phyloP scores from a whole-genome alignment of 1,140 invertebrate genomes.

The Eubasilissa regina region DNA sequence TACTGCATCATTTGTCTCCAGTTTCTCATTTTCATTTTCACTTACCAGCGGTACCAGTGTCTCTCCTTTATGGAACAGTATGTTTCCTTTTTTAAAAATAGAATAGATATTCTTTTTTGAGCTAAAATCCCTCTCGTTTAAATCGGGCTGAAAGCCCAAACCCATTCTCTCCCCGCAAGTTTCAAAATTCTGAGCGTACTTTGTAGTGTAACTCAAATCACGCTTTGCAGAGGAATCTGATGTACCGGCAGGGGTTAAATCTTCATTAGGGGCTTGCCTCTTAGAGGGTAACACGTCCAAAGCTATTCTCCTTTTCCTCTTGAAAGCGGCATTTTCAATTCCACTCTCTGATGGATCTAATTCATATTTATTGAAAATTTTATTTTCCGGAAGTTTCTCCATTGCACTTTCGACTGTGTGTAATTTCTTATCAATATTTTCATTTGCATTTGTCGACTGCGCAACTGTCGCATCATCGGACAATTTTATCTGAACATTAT shows the following conservation, averaged over 20 bases:
- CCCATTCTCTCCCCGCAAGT: slow-evolving; percentile 50
- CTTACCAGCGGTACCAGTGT: slow-evolving; percentile 6
- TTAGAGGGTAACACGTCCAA: slow-evolving; percentile 52
- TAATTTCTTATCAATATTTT: slow-evolving; percentile 26
- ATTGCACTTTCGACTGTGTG: background rate
- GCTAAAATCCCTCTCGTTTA: slow-evolving; percentile 34
- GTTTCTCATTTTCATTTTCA: slow-evolving; percentile 23
- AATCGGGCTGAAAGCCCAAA: slow-evolving; percentile 48
- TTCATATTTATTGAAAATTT: slow-evolving; percentile 54
- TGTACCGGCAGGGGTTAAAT: background rate
- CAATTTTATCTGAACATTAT: background rate
- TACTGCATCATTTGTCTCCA: slow-evolving; percentile 17
- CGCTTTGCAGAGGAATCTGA: slow-evolving; percentile 17
- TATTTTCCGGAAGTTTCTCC: slow-evolving; percentile 32
- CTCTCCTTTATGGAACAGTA: slow-evolving; percentile 50
- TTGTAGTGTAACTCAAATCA: slow-evolving; percentile 49
- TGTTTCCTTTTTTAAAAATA: slow-evolving; percentile 50
- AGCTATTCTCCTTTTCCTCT: slow-evolving; percentile 56
- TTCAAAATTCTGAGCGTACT: slow-evolving; percentile 53
- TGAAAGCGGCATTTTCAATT: slow-evolving; percentile 52
- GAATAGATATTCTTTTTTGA: background rate
- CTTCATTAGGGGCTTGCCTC: slow-evolving; percentile 34
- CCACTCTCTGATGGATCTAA: slow-evolving; percentile 24
- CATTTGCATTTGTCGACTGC: too few species aligned
- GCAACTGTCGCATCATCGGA: background rate